phyloP scores from a whole-genome alignment of 2,797 vertebrate genomes.

The Harpagifer antarcticus region DNA sequence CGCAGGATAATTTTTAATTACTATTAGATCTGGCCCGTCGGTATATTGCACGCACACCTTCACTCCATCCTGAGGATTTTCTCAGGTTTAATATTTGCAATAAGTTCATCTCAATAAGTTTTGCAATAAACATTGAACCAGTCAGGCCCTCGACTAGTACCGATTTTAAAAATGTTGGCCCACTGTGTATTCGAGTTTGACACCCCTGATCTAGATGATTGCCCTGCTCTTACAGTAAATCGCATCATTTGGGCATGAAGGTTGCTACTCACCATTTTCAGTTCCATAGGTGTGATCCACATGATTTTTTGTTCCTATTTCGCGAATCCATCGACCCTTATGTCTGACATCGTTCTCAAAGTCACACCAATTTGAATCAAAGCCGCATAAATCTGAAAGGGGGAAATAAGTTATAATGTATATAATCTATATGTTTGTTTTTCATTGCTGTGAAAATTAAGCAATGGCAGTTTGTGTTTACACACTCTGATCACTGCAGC shows the following conservation, averaged over 20 bases:
- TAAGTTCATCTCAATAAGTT: too few relatives aligned
- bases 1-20: too few relatives aligned
- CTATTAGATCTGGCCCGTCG: too few relatives aligned
- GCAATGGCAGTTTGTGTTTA: conserved; percentile 7
- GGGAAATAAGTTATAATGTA: neutral
- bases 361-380: conserved; percentile 79
- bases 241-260: neutral
- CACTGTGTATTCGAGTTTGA: too few relatives aligned
- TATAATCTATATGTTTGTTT: neutral
- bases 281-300: conserved; percentile 84
- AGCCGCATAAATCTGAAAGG: conserved; percentile 77
- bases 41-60: too few relatives aligned
- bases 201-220: neutral
- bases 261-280: conserved; percentile 73
- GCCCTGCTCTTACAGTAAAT: neutral
- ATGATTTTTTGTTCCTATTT: conserved; percentile 58
- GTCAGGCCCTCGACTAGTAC: too few relatives aligned
- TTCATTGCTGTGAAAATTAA: neutral
- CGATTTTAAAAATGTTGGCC: too few relatives aligned
- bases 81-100: too few relatives aligned
- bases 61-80: too few relatives aligned
- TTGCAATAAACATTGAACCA: too few relatives aligned
- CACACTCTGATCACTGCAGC: conserved; percentile 73
- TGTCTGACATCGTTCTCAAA: conserved; percentile 68
- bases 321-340: conserved; percentile 67